A percentile compares a stretch with the other conserved stretches of the same genome.
phyloP scores from a whole-genome alignment of 2,113 vertebrate genomes.

The Hemibagrus wyckioides region DNA sequence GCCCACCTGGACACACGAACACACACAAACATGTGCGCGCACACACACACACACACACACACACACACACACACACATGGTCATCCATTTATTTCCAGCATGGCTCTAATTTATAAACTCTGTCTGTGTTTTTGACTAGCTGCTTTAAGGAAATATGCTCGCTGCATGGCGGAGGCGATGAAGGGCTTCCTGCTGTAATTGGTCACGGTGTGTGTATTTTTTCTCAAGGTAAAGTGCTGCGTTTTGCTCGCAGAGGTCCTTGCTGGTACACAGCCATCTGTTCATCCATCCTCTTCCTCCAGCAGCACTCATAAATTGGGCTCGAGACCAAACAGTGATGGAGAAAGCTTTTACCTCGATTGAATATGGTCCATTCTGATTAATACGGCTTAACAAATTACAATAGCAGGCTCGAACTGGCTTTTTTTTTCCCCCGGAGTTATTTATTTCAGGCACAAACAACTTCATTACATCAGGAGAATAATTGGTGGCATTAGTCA shows the following conservation, averaged over 20 bases:
- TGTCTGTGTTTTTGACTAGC: constrained; percentile 26
- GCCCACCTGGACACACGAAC: constrained; percentile 35
- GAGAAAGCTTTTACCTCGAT: constrained; percentile 58
- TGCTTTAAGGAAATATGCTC: constrained; percentile 11
- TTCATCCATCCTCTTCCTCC: constrained; percentile 34
- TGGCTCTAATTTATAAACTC: constrained; percentile 33
- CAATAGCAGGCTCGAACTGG: constrained; percentile 42
- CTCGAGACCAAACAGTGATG: constrained; percentile 30
- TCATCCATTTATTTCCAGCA: not conserved
- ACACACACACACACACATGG: not conserved
- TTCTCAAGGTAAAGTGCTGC: not conserved
- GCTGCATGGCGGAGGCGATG: not conserved
- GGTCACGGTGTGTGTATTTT: constrained; percentile 4
- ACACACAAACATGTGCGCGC: no score
- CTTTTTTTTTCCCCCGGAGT: constrained; percentile 12
- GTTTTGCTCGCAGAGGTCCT: not conserved
- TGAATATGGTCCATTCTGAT: constrained; percentile 53
- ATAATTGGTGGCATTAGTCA: constrained; percentile 53
- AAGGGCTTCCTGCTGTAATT: constrained; percentile 13
- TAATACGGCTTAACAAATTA: constrained; percentile 58
- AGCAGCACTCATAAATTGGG: constrained; percentile 42
- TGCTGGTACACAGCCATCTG: constrained; percentile 19
- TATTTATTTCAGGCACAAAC: constrained; percentile 50
- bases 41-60: constrained; percentile 28
- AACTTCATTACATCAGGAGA: constrained; percentile 49